Evolutionary conservation across 53 echinoderm and acorn worm species (phyloP), one percentile per base, ranked within the genome.

Genomic region (Mesocentrotus franciscanus): DNA sequence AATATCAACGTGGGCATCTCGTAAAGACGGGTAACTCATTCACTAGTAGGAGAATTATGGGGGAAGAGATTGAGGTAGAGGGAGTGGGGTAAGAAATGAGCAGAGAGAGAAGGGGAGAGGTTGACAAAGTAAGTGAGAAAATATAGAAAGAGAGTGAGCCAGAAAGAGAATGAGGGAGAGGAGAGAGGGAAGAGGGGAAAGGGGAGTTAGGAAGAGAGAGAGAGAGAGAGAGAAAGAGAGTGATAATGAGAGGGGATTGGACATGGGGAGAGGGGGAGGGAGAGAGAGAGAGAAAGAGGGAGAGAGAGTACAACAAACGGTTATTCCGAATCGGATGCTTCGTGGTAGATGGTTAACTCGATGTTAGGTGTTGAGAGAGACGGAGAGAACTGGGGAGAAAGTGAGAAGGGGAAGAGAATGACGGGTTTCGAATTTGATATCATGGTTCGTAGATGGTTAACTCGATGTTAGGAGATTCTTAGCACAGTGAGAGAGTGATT

Each of bases 21-120:
- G 81, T 39, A 81, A 81, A 81, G 81, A 42, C 81, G 36, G 18
- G 81, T 81, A 81, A 81, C 81, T 81, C 81, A 81, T 81, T 81
- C 81, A 81, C 81, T 36, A 81, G 81, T 10, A 81, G 81, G 9
- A 71, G 71, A 71, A 61, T n/a, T 22, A 1, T n/a, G 71, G 76
- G 14, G 32, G 14, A 76, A 9, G 10, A 39, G 20, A 71, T 71
- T 71, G 34, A 6, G 35, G 35, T 39, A 32, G 10, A 36, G 16
- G 79, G 36, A 72, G 27, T 72, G 30, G 39, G 18, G 76, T 10
- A 13, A 33, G 76, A 76, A 32, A 76, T 3, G 11, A 15, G 32
- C 4, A 32, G n/a, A 71, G 71, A 26, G 71, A 71, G 71, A 71
- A n/a, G 26, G 27, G 9, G 27, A 26, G 26, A 71, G 71, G 16